A percentile compares a stretch with the other conserved stretches of the same genome.
These are phyloP conservation scores for Xiphophorus hellerii DNA, from an alignment of 2,113 vertebrate genomes.

Conservation along the genomic window DNA sequence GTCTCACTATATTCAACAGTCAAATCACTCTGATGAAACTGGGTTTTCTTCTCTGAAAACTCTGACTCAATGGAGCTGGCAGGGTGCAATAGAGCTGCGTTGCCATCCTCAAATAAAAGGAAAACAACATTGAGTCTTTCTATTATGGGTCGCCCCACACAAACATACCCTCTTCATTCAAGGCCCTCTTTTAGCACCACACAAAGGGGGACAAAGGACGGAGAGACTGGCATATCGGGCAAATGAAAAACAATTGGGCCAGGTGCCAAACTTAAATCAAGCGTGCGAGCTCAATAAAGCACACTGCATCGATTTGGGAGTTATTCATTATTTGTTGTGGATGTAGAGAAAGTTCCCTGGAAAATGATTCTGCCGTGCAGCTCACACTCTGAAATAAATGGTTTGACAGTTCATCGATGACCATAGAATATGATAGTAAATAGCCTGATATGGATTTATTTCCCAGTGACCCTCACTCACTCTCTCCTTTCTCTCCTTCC, in stretches of 20 bases:
- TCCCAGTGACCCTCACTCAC: constrained; percentile 23
- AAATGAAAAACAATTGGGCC: constrained; percentile 65
- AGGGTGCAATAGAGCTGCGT: constrained; percentile 25
- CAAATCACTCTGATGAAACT: constrained; percentile 43
- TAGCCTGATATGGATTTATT: constrained; percentile 71
- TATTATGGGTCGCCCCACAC: constrained; percentile 10
- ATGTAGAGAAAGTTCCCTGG: constrained; percentile 72
- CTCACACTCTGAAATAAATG: constrained; percentile 64
- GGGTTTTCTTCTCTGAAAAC: constrained; percentile 41
- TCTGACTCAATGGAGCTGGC: constrained; percentile 41
- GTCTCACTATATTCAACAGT: constrained; percentile 46
- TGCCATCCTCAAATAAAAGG: constrained; percentile 23
- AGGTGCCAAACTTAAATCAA: constrained; percentile 65
- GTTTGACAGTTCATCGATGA: constrained; percentile 75
- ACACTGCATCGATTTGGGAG: constrained; percentile 65
- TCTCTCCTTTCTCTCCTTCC: constrained; percentile 23
- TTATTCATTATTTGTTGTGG: constrained; percentile 77
- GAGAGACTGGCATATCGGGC: constrained; percentile 42
- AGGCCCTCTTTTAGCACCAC: constrained; percentile 22
- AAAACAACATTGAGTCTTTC: constrained; percentile 21
- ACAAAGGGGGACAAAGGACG: constrained; percentile 48
- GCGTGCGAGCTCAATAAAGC: constrained; percentile 67
- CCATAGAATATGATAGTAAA: constrained; percentile 73
- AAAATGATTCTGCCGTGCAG: constrained; percentile 62
- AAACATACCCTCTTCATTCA: constrained; percentile 19